phyloP scores from a whole-genome alignment of 2,797 vertebrate genomes.

The Picus viridis region DNA sequence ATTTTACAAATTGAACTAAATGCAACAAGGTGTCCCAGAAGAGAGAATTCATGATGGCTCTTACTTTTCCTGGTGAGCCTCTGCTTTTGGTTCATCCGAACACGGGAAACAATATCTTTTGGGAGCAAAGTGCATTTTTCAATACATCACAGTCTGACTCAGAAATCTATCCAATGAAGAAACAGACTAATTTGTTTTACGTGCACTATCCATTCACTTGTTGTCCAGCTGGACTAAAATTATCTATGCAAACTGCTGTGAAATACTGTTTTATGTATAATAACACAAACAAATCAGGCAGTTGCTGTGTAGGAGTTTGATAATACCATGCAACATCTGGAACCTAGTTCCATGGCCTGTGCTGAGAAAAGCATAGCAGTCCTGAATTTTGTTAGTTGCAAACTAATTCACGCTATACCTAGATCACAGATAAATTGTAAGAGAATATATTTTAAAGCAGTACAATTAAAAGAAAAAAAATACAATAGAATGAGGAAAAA shows the following conservation, averaged over 20 bases:
- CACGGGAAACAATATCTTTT: slow-evolving; percentile 10
- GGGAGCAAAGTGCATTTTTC: slow-evolving; percentile 47
- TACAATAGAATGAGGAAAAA: slow-evolving; percentile 32
- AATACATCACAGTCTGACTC: slow-evolving; percentile 13
- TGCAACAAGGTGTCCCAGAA: neutral
- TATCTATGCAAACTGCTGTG: slow-evolving; percentile 26
- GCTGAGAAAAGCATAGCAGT: slow-evolving; percentile 24
- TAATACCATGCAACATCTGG: slow-evolving; percentile 25
- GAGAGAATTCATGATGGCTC: neutral
- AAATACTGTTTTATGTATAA: slow-evolving; percentile 30
- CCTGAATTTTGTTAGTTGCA: slow-evolving; percentile 54
- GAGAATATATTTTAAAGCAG: slow-evolving; percentile 10
- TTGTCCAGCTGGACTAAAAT: slow-evolving; percentile 55
- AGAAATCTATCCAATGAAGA: slow-evolving; percentile 45
- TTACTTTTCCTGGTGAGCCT: slow-evolving; percentile 1
- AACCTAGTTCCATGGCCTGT: neutral
- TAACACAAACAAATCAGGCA: slow-evolving; percentile 2
- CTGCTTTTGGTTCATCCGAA: neutral
- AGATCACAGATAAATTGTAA: slow-evolving; percentile 23
- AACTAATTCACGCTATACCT: slow-evolving; percentile 63
- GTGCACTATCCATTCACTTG: slow-evolving; percentile 26
- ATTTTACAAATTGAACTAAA: slow-evolving; percentile 1
- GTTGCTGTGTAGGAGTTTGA: slow-evolving; percentile 43
- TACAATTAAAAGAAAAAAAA: slow-evolving; percentile 32
- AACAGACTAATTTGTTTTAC: slow-evolving; percentile 43